phyloP scores from a whole-genome alignment of 2,888 invertebrate genomes.

The Epistrophella euchroma region DNA sequence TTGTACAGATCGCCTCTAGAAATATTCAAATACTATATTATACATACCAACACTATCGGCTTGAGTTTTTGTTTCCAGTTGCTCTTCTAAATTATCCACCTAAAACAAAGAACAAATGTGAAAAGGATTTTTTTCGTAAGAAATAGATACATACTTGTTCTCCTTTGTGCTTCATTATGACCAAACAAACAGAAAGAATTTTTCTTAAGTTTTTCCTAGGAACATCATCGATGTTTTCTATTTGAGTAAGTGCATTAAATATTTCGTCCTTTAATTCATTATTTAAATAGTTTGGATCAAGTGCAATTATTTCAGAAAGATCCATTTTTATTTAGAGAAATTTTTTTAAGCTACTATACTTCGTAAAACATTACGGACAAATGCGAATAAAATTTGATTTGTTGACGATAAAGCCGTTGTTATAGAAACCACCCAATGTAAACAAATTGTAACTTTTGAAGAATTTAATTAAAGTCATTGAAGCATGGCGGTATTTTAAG shows the following conservation, averaged over 20 bases:
- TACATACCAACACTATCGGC: conserved; percentile 76
- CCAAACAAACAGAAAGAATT: conserved; percentile 81
- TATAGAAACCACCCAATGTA: conserved; percentile 45
- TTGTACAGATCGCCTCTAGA: neutral
- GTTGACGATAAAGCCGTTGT: conserved; percentile 58
- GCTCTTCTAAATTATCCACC: conserved; percentile 75
- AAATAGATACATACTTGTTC: conserved; percentile 77
- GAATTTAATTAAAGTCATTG: neutral
- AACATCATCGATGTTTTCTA: conserved; percentile 80
- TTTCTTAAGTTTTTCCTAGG: conserved; percentile 82
- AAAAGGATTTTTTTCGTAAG: neutral
- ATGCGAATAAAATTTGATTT: conserved; percentile 29
- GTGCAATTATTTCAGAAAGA: conserved; percentile 56
- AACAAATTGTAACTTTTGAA: conserved; percentile 46
- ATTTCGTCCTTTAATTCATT: conserved; percentile 79
- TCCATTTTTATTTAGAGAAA: conserved; percentile 44
- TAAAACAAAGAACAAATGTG: neutral
- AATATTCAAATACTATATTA: neutral
- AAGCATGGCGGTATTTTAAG: conserved; percentile 28
- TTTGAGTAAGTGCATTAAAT: conserved; percentile 79
- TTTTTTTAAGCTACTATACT: neutral
- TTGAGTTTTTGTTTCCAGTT: conserved; percentile 75
- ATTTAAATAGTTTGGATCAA: conserved; percentile 50
- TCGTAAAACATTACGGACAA: neutral
- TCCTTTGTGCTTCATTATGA: conserved; percentile 81